These are phyloP conservation scores for Gryllus longicercus DNA, from an alignment of 2,888 invertebrate genomes.

Conservation along the genomic window DNA sequence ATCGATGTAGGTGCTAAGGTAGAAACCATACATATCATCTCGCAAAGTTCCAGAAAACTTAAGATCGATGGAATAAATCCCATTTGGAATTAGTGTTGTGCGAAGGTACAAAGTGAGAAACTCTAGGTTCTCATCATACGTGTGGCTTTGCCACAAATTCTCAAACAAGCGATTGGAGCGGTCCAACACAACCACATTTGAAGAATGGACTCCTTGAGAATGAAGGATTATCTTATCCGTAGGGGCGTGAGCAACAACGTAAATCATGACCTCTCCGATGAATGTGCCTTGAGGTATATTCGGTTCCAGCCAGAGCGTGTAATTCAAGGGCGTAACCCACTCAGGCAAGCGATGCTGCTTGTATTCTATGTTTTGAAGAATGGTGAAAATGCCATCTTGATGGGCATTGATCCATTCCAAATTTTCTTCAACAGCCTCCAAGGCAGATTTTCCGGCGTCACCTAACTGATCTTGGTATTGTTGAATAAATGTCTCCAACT, in stretches of 20 bases:
- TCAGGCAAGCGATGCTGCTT: background rate
- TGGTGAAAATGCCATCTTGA: background rate
- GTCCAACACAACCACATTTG: background rate
- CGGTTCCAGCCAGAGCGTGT: background rate
- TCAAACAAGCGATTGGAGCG: no score
- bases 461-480: background rate
- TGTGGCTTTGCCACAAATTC: background rate
- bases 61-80: background rate
- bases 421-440: constrained; percentile 8
- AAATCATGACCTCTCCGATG: background rate
- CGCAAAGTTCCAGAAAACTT: constrained; percentile 4
- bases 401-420: background rate
- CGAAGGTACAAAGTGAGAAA: background rate
- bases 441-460: background rate
- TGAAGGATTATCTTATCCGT: background rate
- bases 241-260: background rate
- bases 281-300: background rate
- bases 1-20: constrained; percentile 4
- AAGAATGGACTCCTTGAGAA: background rate
- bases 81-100: background rate
- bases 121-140: background rate
- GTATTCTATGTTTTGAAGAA: background rate
- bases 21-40: constrained; percentile 4
- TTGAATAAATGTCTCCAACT: background rate
- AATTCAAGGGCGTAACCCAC: background rate